Percentiles rank a stretch among this genome's conserved stretches.
Conservation (phyloP, 64 coral and sea anemone genomes). For the Cladopsammia gracilis region DNA sequence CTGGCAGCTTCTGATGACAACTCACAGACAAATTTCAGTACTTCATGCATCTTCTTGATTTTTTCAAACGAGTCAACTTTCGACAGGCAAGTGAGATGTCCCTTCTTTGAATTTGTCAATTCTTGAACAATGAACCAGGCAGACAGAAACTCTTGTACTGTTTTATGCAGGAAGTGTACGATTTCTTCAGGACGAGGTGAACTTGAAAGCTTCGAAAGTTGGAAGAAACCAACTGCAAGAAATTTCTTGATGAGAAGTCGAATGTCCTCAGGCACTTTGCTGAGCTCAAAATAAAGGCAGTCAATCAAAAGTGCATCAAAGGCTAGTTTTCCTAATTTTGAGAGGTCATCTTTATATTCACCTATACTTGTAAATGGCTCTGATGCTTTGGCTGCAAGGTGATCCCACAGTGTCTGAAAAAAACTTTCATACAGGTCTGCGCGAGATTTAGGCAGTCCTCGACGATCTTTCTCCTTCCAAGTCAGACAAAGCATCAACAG, state of each 20-base stretch:
- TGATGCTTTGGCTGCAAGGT: not conserved
- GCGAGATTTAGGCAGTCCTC: slow-evolving; percentile 7
- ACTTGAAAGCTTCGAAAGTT: slow-evolving; percentile 31
- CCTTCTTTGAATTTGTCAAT: not conserved
- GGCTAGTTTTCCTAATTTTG: slow-evolving; percentile 44
- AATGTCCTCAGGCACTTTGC: not conserved
- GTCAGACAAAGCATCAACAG: slow-evolving; percentile 49
- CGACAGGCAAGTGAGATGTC: not conserved
- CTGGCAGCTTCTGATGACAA: slow-evolving; percentile 5
- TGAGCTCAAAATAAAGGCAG: slow-evolving; percentile 21
- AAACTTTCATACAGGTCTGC: slow-evolving; percentile 56
- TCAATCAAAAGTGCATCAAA: slow-evolving; percentile 45
- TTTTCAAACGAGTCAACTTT: not conserved
- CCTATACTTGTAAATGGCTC: not conserved
- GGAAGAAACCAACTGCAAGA: slow-evolving; percentile 45
- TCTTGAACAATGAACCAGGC: slow-evolving; percentile 9
- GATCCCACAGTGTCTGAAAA: slow-evolving; percentile 18
- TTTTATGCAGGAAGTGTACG: slow-evolving; percentile 64
- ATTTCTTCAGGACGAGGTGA: slow-evolving; percentile 31
- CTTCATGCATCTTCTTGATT: not conserved
- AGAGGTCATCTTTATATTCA: slow-evolving; percentile 25
- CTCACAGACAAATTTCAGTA: slow-evolving; percentile 26
- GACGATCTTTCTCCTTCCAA: slow-evolving; percentile 42
- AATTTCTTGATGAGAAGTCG: not conserved
- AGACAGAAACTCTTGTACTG: slow-evolving; percentile 71